Base-by-base conservation (phyloP, 2,888 invertebrate genomes). In the Mythimna lalbum region DNA sequence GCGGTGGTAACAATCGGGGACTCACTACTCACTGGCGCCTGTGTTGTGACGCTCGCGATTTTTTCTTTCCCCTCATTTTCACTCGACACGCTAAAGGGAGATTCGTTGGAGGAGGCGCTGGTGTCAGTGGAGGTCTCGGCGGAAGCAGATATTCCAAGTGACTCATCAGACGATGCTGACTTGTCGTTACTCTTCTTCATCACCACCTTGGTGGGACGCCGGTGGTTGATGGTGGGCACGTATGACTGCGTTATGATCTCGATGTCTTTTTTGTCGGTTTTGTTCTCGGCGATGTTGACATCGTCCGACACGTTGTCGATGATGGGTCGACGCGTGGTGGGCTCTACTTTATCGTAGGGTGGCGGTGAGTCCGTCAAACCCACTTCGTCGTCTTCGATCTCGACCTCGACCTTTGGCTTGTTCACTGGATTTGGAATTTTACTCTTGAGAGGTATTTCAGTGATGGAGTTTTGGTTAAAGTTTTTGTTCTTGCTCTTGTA, bases 401-500 rank as follows among this genome's bases (percentile, higher is more conserved):
- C 95, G 0, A 94, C 83, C 74, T 91, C 95, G 0, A 94, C 83
- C 75, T 91, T 93, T 61, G 92, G 92, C 76, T 94, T 94, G 61
- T 78, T 91, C 3, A 81, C 76, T 12, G 89, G 67, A 47, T 79
- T 77, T 39, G 85, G 81, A 67, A 88, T 89, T 85, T 94, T 95
- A 69, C 76, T 91, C 83, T 95, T 95, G 1, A 89, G 79, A 7
- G 95, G 93, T 50, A 92, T 80, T 82, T 96, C 95, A 0, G 95
- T 95, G 21, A 96, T 95, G 0, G 95, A 95, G 69, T 96, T 96
- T 12, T 93, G 86, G 75, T 95, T 95, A 83, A 92, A 91, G 65
- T 95, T 95, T 65, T 88, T 95, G 72, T 95, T 95, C 88, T 95
- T 95, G 65, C 95, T 95, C 69, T 95, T 96, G 76, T 96, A 95